A percentile compares a stretch with the other conserved stretches of the same genome.
Conservation (phyloP, 2,113 vertebrate species). For the Coryphaenoides rupestris region DNA sequence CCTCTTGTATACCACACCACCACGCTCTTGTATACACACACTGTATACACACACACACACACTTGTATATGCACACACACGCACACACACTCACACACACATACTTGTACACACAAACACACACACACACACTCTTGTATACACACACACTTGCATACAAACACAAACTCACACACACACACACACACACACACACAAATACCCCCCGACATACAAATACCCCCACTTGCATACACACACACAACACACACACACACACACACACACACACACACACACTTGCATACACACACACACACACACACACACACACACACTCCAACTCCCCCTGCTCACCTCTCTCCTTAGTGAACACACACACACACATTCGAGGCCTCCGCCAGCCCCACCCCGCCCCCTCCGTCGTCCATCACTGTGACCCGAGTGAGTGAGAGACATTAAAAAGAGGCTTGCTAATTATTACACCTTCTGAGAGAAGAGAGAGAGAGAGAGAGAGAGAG, state of each 20-base stretch:
- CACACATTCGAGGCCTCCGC: no score
- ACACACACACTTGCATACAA: neutral
- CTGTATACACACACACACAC: no score
- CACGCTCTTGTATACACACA: no score
- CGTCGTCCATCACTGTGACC: no score
- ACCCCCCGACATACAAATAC: no score
- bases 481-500: slow-evolving; percentile 59
- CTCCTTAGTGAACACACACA: slow-evolving; percentile 38
- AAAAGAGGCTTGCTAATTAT: slow-evolving; percentile 75
- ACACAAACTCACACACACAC: neutral
- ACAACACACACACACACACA: neutral
- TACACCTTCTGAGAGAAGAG: slow-evolving; percentile 38
- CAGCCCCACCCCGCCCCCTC: no score
- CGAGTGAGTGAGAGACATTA: slow-evolving; percentile 64
- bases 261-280: neutral
- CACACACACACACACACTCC: neutral
- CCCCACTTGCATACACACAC: no score
- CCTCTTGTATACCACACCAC: no score
- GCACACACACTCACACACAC: neutral
- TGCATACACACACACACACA: neutral
- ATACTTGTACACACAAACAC: neutral
- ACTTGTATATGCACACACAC: neutral
- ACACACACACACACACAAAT: neutral
- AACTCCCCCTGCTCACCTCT: neutral
- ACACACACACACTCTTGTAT: neutral